These are phyloP conservation scores for Camponotus vicinus DNA, from an alignment of 1,140 invertebrate genomes.

Conservation along the genomic window DNA sequence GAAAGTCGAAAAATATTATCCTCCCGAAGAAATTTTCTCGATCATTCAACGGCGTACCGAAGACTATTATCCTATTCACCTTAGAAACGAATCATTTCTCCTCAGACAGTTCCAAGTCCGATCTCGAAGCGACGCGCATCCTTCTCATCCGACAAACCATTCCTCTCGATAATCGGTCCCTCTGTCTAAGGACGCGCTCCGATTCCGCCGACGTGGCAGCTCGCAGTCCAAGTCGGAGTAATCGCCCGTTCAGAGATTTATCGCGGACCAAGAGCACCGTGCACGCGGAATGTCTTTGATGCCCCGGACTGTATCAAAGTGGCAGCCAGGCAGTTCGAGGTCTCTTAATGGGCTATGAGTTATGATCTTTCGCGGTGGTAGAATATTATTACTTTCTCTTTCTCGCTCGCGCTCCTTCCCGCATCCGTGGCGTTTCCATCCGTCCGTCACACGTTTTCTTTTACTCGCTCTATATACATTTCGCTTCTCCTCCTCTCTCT, in stretches of 20 bases:
- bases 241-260: slow-evolving; percentile 77
- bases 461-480: slow-evolving; percentile 11
- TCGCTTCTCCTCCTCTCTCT: slow-evolving; percentile 35
- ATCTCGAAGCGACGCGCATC: slow-evolving; percentile 26
- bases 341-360: slow-evolving; percentile 84
- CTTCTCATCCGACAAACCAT: slow-evolving; percentile 68
- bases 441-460: slow-evolving; percentile 16
- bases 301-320: slow-evolving; percentile 83
- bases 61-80: background rate
- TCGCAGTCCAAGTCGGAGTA: slow-evolving; percentile 60
- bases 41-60: background rate
- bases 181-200: slow-evolving; percentile 49
- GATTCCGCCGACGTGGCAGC: slow-evolving; percentile 72
- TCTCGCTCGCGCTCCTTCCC: slow-evolving; percentile 36
- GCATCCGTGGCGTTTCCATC: slow-evolving; percentile 25
- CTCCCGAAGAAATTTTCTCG: background rate
- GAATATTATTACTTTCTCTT: slow-evolving; percentile 63
- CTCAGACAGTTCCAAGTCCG: slow-evolving; percentile 3
- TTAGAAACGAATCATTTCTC: slow-evolving; percentile 65
- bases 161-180: slow-evolving; percentile 71
- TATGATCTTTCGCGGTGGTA: slow-evolving; percentile 74
- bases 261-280: slow-evolving; percentile 72
- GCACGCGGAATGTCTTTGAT: slow-evolving; percentile 83
- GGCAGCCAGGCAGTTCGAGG: slow-evolving; percentile 78
- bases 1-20: background rate